phyloP scores from a whole-genome alignment of 2,113 vertebrate genomes.

The Callospermophilus lateralis region DNA sequence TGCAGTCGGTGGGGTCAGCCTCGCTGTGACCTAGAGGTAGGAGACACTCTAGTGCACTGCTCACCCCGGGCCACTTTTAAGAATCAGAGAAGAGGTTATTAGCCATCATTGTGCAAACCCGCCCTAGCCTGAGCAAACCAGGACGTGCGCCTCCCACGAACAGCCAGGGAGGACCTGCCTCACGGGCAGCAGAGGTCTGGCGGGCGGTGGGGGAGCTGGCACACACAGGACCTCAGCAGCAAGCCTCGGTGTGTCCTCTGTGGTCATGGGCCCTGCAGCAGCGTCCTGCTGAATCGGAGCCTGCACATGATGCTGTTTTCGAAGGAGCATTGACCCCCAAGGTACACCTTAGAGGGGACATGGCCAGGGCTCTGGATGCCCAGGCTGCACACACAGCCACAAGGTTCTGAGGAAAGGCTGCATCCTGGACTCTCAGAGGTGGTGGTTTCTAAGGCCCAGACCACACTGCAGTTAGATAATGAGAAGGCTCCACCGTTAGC shows the following conservation, averaged over 20 bases:
- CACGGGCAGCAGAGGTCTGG: not conserved
- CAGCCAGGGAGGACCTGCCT: not conserved
- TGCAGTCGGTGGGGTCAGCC: not conserved
- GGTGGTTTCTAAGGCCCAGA: fast-evolving
- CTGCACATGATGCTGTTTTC: not conserved
- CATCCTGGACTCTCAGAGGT: fast-evolving
- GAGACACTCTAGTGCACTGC: not conserved
- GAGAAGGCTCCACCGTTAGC: not conserved
- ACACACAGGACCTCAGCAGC: not conserved
- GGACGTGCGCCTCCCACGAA: fast-evolving
- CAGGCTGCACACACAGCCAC: no score
- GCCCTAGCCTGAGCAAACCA: not conserved
- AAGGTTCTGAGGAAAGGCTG: no score
- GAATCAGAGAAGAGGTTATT: no score
- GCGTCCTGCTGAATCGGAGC: not conserved
- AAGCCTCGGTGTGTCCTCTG: not conserved
- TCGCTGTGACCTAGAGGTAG: fast-evolving
- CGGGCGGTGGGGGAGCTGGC: not conserved
- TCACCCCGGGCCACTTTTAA: not conserved
- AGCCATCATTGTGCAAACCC: fast-evolving
- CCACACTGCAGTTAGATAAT: fast-evolving
- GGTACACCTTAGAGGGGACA: no score
- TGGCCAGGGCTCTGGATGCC: fast-evolving
- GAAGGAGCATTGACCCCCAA: not conserved
- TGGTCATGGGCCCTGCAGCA: no score